Percentiles rank a stretch among this genome's conserved stretches.
Evolutionary conservation across 1,140 invertebrate genomes (phyloP).

Genomic region (Elymnias hypermnestra): DNA sequence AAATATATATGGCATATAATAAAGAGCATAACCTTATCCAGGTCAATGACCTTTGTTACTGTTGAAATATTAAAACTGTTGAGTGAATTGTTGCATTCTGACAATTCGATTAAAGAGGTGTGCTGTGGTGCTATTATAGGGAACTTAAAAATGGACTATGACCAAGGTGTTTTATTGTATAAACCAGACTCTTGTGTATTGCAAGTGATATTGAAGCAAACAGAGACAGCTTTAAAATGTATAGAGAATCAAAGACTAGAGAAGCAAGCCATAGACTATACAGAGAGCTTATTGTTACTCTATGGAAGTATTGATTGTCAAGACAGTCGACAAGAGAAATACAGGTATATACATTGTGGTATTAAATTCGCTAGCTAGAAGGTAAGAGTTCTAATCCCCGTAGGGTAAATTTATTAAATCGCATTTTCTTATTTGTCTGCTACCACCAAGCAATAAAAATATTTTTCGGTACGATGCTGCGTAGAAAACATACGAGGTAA

Average conservation of each 20-base stretch:
- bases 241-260: constrained; percentile 31
- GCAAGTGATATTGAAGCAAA: constrained; percentile 50
- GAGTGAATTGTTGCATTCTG: neutral
- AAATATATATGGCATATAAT: constrained; percentile 23
- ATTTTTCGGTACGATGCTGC: too few species aligned
- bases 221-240: constrained; percentile 42
- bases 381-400: too few species aligned
- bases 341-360: constrained; percentile 15
- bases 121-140: constrained; percentile 14
- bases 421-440: constrained; percentile 15
- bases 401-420: neutral
- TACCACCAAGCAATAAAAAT: too few species aligned
- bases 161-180: constrained; percentile 49
- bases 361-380: too few species aligned
- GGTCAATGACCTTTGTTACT: constrained; percentile 36
- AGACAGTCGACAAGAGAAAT: constrained; percentile 9
- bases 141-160: constrained; percentile 50
- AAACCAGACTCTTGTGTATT: constrained; percentile 54
- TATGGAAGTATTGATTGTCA: constrained; percentile 14
- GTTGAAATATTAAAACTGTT: constrained; percentile 23
- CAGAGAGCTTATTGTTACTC: constrained; percentile 27
- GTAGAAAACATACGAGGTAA: too few species aligned
- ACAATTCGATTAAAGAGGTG: neutral
- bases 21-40: constrained; percentile 31
- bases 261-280: constrained; percentile 17